Percentiles rank a stretch among this genome's conserved stretches.
These are phyloP conservation scores for Reinhardtius hippoglossoides DNA, from an alignment of 2,113 vertebrate species.

Conservation along the genomic window DNA sequence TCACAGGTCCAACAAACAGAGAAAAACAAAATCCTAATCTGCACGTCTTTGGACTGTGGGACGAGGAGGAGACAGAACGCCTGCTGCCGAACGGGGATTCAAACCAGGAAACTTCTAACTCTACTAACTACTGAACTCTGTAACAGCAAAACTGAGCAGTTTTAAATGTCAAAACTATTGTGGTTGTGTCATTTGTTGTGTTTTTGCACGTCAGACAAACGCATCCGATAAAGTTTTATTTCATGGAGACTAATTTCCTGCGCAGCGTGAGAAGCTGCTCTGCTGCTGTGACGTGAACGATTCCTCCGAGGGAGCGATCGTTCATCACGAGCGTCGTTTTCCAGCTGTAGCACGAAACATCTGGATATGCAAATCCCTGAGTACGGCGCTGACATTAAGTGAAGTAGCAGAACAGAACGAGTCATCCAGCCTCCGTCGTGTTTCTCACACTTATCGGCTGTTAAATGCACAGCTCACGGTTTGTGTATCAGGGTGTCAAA, in stretches of 20 bases:
- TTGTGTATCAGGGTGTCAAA: conserved; percentile 8
- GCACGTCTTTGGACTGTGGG: no score
- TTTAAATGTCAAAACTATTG: background rate
- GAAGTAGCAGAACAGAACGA: conserved; percentile 52
- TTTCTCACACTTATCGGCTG: conserved; percentile 8
- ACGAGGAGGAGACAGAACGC: no score
- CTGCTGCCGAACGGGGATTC: no score
- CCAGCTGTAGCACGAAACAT: conserved; percentile 58
- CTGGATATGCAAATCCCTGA: conserved; percentile 65
- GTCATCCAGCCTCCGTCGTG: conserved; percentile 28
- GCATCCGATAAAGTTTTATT: conserved; percentile 29
- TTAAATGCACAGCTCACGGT: conserved; percentile 33
- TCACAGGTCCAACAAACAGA: no score
- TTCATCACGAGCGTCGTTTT: conserved; percentile 64
- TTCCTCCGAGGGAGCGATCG: conserved; percentile 48
- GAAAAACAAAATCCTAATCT: no score
- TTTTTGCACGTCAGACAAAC: background rate
- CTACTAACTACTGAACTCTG: no score
- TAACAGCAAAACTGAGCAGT: background rate
- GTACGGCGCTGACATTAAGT: conserved; percentile 51
- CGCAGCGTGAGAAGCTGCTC: conserved; percentile 36
- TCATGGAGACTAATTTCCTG: conserved; percentile 17
- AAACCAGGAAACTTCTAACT: no score
- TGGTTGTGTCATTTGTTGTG: no score
- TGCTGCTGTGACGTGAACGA: conserved; percentile 17